A percentile compares a stretch with the other conserved stretches of the same genome.
Conservation (phyloP, 2,888 invertebrate species). For the Neria commutata region DNA sequence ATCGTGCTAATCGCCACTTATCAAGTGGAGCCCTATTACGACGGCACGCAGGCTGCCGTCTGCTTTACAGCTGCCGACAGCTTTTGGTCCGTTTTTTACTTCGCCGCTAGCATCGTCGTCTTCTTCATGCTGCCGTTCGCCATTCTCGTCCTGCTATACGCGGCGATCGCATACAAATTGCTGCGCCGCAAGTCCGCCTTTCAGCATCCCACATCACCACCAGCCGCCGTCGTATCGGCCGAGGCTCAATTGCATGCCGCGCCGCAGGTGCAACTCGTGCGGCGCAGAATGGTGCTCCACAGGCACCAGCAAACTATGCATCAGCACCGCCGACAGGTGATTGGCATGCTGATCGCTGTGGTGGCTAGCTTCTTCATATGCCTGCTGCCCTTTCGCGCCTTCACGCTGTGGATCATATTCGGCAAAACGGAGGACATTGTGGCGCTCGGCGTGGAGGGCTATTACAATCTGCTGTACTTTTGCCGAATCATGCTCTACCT, state of each 20-base stretch:
- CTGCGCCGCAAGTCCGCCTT: slow-evolving; percentile 66
- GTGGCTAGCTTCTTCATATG: slow-evolving; percentile 91
- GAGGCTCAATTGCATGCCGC: too few species aligned
- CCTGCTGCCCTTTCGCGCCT: slow-evolving; percentile 84
- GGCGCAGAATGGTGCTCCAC: slow-evolving; percentile 30
- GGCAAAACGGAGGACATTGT: slow-evolving; percentile 73
- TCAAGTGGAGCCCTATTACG: slow-evolving; percentile 73
- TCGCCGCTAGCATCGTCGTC: slow-evolving; percentile 77
- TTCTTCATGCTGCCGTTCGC: slow-evolving; percentile 87
- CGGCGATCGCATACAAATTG: slow-evolving; percentile 82
- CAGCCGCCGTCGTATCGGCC: slow-evolving; percentile 21
- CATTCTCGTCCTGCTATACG: slow-evolving; percentile 81
- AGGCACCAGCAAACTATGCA: slow-evolving; percentile 64
- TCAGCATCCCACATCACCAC: slow-evolving; percentile 45
- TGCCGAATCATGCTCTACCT: slow-evolving; percentile 87
- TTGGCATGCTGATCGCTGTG: slow-evolving; percentile 87
- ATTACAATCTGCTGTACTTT: slow-evolving; percentile 83
- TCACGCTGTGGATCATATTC: slow-evolving; percentile 86
- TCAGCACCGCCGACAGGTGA: slow-evolving; percentile 80
- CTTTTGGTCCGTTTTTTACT: slow-evolving; percentile 80
- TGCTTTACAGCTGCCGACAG: slow-evolving; percentile 82
- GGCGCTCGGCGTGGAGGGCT: slow-evolving; percentile 78
- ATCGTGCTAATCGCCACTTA: slow-evolving; percentile 82
- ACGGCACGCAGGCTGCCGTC: slow-evolving; percentile 72
- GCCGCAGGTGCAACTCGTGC: too few species aligned